Evolutionary conservation across 2,797 vertebrate genomes (phyloP), one percentile per base, ranked within the genome.

Genomic region (Staurois parvus): DNA sequence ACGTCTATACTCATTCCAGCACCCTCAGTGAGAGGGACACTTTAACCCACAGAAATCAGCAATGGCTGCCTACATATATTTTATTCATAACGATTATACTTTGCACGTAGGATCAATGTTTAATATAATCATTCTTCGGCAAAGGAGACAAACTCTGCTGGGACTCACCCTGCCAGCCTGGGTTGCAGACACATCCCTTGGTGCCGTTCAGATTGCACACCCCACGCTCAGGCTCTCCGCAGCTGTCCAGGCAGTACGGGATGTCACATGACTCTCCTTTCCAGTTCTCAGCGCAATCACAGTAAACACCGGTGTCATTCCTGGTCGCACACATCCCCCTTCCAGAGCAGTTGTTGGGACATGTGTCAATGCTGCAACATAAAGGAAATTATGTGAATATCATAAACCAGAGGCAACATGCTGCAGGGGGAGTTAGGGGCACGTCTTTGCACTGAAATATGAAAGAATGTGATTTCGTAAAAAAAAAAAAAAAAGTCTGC

Each of bases 261-360:
- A 96, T 88, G 76, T 98, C 96, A n/a, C 98, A 99, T 0, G 97
- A 96, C 17, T 96, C 96, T 24, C 98, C 98, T 88, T 95, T 98
- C 98, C 98, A 99, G 89, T 91, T 90, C 28, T 89, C 88, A 1
- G 90, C 92, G 37, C 98, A 99, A 12, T 96, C 94, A 19, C 98
- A 99, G 40, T 91, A 90, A 7, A 95, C 95, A 0, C 89, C 81
- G n/a, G 91, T 94, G 89, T 91, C 89, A 88, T 94, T 94, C 8
- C 69, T 90, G 74, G 90, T 88, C 0, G 66, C 94, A 88, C 98
- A 99, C 87, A 96, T 94, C 19, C 98, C 97, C 0, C 85, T 94
- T 67, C 94, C 95, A 0, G 98, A 98, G 92, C 98, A 99, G 93
- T 98, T 96, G 89, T 98, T 98, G 74, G 97, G 97, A 88, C 98